phyloP scores from a whole-genome alignment of 2,797 vertebrate genomes.

The Galaxias olidus region DNA sequence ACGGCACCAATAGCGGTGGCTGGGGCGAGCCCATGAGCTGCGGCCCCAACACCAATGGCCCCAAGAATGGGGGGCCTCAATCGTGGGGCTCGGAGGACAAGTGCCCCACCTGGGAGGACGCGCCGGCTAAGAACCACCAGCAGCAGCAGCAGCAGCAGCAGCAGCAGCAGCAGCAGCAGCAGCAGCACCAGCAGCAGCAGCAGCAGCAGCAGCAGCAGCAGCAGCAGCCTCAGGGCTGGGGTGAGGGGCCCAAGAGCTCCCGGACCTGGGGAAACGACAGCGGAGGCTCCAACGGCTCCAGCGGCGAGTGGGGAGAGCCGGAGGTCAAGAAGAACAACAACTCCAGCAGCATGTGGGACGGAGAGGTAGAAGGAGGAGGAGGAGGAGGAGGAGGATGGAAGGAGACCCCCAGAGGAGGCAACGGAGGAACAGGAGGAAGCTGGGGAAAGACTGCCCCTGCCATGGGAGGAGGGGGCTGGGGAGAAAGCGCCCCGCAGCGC shows the following conservation, averaged over 20 bases:
- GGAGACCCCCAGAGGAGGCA: conserved; percentile 80
- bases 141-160: too few species aligned
- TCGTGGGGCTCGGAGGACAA: conserved; percentile 90
- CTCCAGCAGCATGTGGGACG: conserved; percentile 84
- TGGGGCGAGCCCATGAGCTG: conserved; percentile 82
- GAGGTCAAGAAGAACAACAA: conserved; percentile 88
- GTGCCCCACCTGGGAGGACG: conserved; percentile 84
- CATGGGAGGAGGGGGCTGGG: conserved; percentile 66
- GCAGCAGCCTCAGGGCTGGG: conserved; percentile 82
- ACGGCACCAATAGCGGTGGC: conserved; percentile 78
- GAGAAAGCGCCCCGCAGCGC: conserved; percentile 79
- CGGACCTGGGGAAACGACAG: conserved; percentile 85
- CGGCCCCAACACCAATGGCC: conserved; percentile 77
- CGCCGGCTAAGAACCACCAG: conserved; percentile 78
- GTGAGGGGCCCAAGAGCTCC: conserved; percentile 87
- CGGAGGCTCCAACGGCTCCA: conserved; percentile 84
- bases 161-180: conserved; percentile 72
- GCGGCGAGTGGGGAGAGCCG: conserved; percentile 84
- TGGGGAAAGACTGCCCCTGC: conserved; percentile 70
- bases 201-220: conserved; percentile 74
- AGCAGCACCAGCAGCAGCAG: conserved; percentile 74
- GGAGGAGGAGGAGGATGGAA: conserved; percentile 85
- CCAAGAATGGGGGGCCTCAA: conserved; percentile 75
- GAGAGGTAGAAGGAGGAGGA: conserved; percentile 76
- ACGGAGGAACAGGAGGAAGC: conserved; percentile 68